These are phyloP conservation scores for Paratilapia polleni DNA, from an alignment of 2,113 vertebrate genomes.

Conservation along the genomic window DNA sequence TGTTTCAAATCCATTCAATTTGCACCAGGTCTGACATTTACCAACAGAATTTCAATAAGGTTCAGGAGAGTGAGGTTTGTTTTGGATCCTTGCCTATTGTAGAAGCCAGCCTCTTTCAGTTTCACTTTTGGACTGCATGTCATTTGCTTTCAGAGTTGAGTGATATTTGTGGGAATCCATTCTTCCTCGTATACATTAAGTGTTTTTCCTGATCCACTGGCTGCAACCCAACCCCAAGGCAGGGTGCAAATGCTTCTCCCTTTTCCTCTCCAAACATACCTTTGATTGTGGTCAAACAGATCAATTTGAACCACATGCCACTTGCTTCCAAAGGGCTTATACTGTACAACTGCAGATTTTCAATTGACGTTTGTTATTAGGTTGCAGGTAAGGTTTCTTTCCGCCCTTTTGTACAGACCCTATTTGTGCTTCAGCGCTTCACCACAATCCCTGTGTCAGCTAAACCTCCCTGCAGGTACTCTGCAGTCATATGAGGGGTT, in stretches of 20 bases:
- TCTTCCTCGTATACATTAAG: neutral
- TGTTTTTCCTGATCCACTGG: neutral
- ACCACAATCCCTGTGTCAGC: neutral
- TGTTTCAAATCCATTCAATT: neutral
- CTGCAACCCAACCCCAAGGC: neutral
- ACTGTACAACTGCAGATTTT: neutral
- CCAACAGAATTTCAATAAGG: neutral
- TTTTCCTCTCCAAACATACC: neutral
- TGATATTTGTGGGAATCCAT: neutral
- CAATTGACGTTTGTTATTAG: neutral
- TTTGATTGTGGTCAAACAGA: neutral
- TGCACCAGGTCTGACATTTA: neutral
- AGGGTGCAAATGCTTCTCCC: neutral
- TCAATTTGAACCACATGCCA: neutral
- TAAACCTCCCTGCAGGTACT: neutral
- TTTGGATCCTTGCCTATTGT: neutral
- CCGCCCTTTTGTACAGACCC: neutral
- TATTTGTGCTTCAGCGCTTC: neutral
- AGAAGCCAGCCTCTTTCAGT: neutral
- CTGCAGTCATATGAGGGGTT: neutral
- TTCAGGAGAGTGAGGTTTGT: neutral
- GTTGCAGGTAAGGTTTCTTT: neutral
- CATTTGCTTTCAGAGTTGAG: neutral
- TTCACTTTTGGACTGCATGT: neutral
- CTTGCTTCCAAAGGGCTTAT: neutral